phyloP scores from a whole-genome alignment of 2,888 invertebrate genomes.

The Cacoxenus indagator region DNA sequence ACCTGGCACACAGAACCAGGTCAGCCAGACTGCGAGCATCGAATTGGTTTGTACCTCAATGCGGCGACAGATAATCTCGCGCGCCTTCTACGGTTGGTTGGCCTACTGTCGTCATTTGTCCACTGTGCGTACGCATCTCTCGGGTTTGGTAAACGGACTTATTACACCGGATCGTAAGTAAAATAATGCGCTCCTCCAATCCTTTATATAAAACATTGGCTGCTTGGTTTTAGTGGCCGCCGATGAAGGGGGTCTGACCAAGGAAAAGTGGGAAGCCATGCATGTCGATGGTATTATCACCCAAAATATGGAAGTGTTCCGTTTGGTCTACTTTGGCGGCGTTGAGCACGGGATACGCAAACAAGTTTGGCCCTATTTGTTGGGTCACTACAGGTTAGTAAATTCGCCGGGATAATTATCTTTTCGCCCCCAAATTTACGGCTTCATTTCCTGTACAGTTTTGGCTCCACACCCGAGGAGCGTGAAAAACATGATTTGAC shows the following conservation, averaged over 20 bases:
- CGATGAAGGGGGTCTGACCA: conserved; percentile 80
- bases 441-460: conserved; percentile 71
- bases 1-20: conserved; percentile 39
- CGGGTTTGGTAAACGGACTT: conserved; percentile 85
- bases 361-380: conserved; percentile 90
- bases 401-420: background rate
- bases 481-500: conserved; percentile 77
- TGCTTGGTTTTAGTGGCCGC: conserved; percentile 72
- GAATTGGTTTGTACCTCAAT: conserved; percentile 93
- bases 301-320: conserved; percentile 81
- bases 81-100: conserved; percentile 97
- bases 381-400: conserved; percentile 83
- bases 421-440: background rate
- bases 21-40: conserved; percentile 74
- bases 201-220: background rate
- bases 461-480: conserved; percentile 79
- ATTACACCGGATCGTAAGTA: conserved; percentile 77
- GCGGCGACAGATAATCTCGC: conserved; percentile 93
- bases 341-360: conserved; percentile 82
- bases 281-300: conserved; percentile 76
- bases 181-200: no score
- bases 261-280: conserved; percentile 82
- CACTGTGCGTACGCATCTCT: conserved; percentile 92
- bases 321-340: conserved; percentile 90
- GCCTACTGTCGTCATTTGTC: conserved; percentile 94